These are phyloP conservation scores for Harlomillsia oculata DNA, from an alignment of 1,140 invertebrate genomes.

Conservation along the genomic window DNA sequence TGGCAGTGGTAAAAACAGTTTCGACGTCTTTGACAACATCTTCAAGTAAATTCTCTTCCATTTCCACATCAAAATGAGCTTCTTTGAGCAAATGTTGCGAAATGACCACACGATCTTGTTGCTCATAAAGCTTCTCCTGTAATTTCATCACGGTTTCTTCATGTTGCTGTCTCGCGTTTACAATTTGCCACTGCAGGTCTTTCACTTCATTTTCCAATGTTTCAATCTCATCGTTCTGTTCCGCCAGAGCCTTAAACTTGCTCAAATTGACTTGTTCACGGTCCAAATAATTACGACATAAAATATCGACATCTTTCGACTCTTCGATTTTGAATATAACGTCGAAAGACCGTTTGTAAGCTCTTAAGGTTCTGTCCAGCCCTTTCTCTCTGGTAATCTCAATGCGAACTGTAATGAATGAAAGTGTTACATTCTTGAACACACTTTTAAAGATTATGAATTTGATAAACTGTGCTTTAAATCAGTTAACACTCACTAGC, in stretches of 20 bases:
- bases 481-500: not conserved
- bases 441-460: not conserved
- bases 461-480: not conserved
- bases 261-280: not conserved
- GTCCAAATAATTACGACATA: not conserved
- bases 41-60: too few relatives aligned
- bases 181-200: too few relatives aligned
- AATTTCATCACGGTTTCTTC: too few relatives aligned
- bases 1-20: too few relatives aligned
- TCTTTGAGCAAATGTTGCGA: too few relatives aligned
- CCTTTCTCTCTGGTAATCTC: not conserved
- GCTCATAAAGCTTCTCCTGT: too few relatives aligned
- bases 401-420: not conserved
- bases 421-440: not conserved
- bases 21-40: too few relatives aligned
- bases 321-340: not conserved
- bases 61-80: too few relatives aligned
- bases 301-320: not conserved
- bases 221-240: conserved; percentile 1
- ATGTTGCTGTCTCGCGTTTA: too few relatives aligned
- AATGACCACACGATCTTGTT: too few relatives aligned
- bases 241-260: not conserved
- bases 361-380: not conserved
- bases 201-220: too few relatives aligned
- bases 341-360: not conserved